Percentiles rank a stretch among this genome's conserved stretches.
These are phyloP conservation scores for Uria aalge DNA, from an alignment of 2,113 vertebrate genomes.

Conservation along the genomic window DNA sequence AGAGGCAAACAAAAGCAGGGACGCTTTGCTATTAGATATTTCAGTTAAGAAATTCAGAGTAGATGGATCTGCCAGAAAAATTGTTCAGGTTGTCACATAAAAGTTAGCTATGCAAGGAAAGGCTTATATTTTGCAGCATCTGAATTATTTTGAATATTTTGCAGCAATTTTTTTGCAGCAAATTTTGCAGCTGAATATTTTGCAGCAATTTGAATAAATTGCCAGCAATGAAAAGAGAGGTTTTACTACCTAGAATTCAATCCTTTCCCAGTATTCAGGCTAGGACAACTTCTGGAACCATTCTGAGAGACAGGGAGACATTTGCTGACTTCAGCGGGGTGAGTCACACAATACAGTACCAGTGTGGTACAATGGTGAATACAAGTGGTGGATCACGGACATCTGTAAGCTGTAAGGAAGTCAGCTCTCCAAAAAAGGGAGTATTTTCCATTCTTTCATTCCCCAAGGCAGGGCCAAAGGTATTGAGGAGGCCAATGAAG, in stretches of 20 bases:
- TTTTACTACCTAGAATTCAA: background rate
- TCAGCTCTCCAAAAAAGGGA: background rate
- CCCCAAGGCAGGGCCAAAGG: background rate
- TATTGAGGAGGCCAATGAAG: background rate
- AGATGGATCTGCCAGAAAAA: background rate
- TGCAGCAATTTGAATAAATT: background rate
- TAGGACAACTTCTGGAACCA: background rate
- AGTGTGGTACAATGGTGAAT: background rate
- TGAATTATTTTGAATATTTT: too few species aligned
- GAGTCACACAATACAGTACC: background rate
- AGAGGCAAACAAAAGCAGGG: background rate
- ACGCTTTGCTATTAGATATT: background rate
- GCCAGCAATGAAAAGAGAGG: background rate
- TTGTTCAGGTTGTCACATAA: background rate
- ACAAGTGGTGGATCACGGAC: background rate
- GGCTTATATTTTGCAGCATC: background rate
- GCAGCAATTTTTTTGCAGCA: too few species aligned
- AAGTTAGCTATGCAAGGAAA: background rate
- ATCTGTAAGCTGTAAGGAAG: background rate
- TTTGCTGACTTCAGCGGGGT: background rate
- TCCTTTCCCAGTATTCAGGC: background rate
- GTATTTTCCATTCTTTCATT: background rate
- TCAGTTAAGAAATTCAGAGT: background rate
- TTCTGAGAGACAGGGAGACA: background rate
- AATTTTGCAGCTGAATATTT: too few species aligned